Base-by-base conservation (phyloP, 2,797 vertebrate genomes). In the Jordanella pulchra region DNA sequence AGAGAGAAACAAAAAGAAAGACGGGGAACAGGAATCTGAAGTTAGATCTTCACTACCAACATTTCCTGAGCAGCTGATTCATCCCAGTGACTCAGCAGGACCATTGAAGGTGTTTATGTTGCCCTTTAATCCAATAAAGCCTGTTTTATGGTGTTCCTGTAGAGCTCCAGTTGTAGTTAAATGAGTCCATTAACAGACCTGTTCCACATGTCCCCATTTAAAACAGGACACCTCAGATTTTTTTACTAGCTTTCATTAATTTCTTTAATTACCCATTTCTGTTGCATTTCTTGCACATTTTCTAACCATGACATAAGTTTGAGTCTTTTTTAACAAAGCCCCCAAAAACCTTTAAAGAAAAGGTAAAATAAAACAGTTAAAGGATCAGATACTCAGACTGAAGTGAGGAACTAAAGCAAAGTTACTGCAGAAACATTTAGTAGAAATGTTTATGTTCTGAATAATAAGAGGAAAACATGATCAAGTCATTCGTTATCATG, bases 21-120 rank as follows among this genome's bases (percentile, higher is more conserved):
- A 54, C 30, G 4, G 56, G 4, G 25, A 69, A 64, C 55, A 47
- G 35, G 64, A 71, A 63, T 9, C 48, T 53, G 27, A 61, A 47
- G 47, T 42, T 25, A 44, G 28, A 4, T 64, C 67, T 66, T 32
- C 4, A 65, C 44, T 18, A 25, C 32, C 61, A 51, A n/a, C 35
- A 72, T 44, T 63, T 48, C 51, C 32, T n/a, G 17, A 61, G 45
- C 65, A 79, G 80, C 73, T 81, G 76, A 68, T 54, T 82, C 50
- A 63, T 42, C 56, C 21, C 65, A 42, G 66, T 54, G 74, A 85
- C 47, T 78, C 56, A 67, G 63, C 54, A 21, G 27, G 18, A 78
- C 15, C 56, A 39, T 44, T 21, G 30, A 74, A 78, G 61, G 72
- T 77, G 74, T 87, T 86, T 75, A 85, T 13, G 51, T 18, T 27